Evolutionary conservation across 1,140 invertebrate species (phyloP).

Genomic region (Drosophila ananassae): DNA sequence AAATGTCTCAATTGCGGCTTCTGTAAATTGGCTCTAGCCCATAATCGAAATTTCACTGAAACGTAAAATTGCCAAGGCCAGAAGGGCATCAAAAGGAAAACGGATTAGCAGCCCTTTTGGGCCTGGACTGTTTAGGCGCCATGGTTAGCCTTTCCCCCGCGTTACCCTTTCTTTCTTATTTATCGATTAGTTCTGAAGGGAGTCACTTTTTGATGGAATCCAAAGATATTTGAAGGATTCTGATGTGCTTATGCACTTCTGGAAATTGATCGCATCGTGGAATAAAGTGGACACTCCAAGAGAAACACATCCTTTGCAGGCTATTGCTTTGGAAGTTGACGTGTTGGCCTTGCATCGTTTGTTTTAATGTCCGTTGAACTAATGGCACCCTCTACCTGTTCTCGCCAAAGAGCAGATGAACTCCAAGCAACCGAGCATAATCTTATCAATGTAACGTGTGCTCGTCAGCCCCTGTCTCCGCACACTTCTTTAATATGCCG

Average conservation of each 20-base stretch:
- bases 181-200: slow-evolving; percentile 44
- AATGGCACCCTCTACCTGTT: slow-evolving; percentile 49
- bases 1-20: slow-evolving; percentile 77
- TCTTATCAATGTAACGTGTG: slow-evolving; percentile 64
- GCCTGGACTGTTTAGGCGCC: slow-evolving; percentile 46
- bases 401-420: slow-evolving; percentile 53
- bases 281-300: background rate
- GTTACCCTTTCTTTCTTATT: slow-evolving; percentile 31
- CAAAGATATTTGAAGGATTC: background rate
- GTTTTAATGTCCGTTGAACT: background rate
- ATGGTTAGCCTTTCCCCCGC: slow-evolving; percentile 49
- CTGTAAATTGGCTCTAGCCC: slow-evolving; percentile 68
- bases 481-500: slow-evolving; percentile 35
- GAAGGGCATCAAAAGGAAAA: slow-evolving; percentile 16
- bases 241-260: background rate
- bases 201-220: slow-evolving; percentile 21
- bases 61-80: slow-evolving; percentile 68
- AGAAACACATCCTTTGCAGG: background rate
- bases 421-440: slow-evolving; percentile 47
- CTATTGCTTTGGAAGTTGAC: background rate
- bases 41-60: slow-evolving; percentile 78
- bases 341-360: background rate
- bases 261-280: background rate
- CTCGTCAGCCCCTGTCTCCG: slow-evolving; percentile 38
- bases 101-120: slow-evolving; percentile 41